phyloP scores from a whole-genome alignment of 1,140 invertebrate genomes.

The Reticulitermes speratus region DNA sequence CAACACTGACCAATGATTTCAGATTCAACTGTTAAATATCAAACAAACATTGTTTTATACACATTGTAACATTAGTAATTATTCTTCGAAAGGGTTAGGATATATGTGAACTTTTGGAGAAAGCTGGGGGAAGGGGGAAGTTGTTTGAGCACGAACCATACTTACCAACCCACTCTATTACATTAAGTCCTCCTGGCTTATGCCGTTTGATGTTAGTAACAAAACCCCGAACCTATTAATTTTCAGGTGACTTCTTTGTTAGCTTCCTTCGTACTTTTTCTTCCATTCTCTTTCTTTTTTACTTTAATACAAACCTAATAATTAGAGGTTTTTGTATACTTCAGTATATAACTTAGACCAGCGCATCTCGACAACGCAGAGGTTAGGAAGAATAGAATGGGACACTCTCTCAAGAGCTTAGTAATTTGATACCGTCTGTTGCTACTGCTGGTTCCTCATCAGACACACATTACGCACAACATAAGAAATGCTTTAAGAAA shows the following conservation, averaged over 20 bases:
- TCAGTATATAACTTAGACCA: not conserved
- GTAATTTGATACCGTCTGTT: not conserved
- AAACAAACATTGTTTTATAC: too few species aligned
- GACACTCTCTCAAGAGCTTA: not conserved
- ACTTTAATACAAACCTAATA: constrained; percentile 14
- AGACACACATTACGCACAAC: not conserved
- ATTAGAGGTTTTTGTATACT: constrained; percentile 7
- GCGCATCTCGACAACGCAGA: not conserved
- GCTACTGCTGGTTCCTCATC: not conserved
- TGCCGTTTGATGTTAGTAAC: constrained; percentile 5
- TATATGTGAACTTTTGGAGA: too few species aligned
- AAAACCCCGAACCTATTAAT: not conserved
- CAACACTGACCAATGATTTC: too few species aligned
- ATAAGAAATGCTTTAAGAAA: not conserved
- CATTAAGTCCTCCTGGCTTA: not conserved
- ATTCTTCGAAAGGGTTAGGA: too few species aligned
- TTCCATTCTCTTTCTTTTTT: not conserved
- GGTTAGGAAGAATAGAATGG: not conserved
- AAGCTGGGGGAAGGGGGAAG: too few species aligned
- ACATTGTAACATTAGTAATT: too few species aligned
- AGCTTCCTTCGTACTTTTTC: not conserved
- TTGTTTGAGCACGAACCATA: not conserved
- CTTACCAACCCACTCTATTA: not conserved
- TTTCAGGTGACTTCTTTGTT: constrained; percentile 16
- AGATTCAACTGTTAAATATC: too few species aligned